These are phyloP conservation scores for Campylomormyrus numenius DNA, from an alignment of 2,113 vertebrate species.

Conservation along the genomic window DNA sequence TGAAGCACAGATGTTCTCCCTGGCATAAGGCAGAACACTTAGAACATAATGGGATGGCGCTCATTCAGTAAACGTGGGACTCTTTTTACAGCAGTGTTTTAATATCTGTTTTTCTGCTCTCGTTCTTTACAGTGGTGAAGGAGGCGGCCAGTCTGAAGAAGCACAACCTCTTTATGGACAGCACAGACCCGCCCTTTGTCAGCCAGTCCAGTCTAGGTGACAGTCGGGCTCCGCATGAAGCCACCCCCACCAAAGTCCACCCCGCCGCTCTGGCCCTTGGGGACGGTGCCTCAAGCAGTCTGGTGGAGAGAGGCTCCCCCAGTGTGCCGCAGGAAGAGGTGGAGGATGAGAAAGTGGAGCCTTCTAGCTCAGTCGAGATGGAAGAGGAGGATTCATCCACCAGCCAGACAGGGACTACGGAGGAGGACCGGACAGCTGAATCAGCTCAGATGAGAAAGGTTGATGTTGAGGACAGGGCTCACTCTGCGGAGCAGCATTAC, in stretches of 20 bases:
- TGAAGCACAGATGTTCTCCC: background rate
- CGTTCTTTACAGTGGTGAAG: slow-evolving; percentile 71
- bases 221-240: slow-evolving; percentile 55
- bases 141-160: slow-evolving; percentile 79
- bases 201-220: slow-evolving; percentile 73
- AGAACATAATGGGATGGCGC: background rate
- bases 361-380: background rate
- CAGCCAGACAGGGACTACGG: background rate
- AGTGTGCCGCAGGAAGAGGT: background rate
- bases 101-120: background rate
- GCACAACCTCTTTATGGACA: slow-evolving; percentile 79
- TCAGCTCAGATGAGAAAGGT: background rate
- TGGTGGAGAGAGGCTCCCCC: background rate
- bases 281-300: slow-evolving; percentile 13
- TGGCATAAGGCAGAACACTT: background rate
- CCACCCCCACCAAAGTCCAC: slow-evolving; percentile 53
- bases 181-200: slow-evolving; percentile 59
- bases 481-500: background rate
- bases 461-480: background rate
- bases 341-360: background rate
- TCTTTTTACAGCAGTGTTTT: background rate
- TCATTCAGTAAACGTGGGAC: background rate
- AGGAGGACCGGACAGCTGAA: background rate
- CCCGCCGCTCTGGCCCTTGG: background rate
- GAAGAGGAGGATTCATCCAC: background rate